Base-by-base conservation (phyloP, 2,113 vertebrate genomes). In the Electrona antarctica region DNA sequence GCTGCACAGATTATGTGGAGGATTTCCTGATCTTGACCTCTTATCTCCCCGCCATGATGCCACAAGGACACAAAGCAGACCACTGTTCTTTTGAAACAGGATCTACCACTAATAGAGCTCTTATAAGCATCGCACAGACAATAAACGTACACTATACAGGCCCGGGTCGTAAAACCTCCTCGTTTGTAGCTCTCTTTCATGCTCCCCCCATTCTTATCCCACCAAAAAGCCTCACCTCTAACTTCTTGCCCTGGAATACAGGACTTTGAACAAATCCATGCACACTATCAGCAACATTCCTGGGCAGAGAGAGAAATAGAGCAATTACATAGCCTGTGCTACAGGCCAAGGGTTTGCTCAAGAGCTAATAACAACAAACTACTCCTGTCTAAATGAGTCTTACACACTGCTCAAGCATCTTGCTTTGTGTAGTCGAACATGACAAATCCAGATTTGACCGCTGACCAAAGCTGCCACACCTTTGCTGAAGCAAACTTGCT, bases 1-100 rank as follows among this genome's bases (percentile, higher is more conserved):
- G 57, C 4, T 45, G 33, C 33, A 6, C 33, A 41, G 33, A 41
- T 41, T 41, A 41, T 41, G 33, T 6, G 5, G 54, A 52, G 64
- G 67, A 78, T 75, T 81, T 58, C 73, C 78, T 15, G 0, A 61
- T 76, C 68, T 68, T 47, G 47, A 48, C 59, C 52, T 51, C 77
- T 68, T 69, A 74, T 77, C 78, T 73, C 66, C 45, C 13, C 29
- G 47, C 62, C 68, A 50, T 57, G 66, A 69, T 63, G 66, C 77
- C 84, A 79, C 67, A 71, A 71, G 72, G 72, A 88, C 77, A 85
- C 69, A 80, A 75, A 85, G 56, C 84, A 89, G 83, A 86, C 73
- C 59, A 65, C 67, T 61, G 61, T 67, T 80, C 57, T 76, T 85
- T 88, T 90, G 87, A 89, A 90, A 88, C 67, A 21, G 7, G 61